Base-by-base conservation (phyloP, 2,888 invertebrate genomes). In the Malachius bipustulatus region DNA sequence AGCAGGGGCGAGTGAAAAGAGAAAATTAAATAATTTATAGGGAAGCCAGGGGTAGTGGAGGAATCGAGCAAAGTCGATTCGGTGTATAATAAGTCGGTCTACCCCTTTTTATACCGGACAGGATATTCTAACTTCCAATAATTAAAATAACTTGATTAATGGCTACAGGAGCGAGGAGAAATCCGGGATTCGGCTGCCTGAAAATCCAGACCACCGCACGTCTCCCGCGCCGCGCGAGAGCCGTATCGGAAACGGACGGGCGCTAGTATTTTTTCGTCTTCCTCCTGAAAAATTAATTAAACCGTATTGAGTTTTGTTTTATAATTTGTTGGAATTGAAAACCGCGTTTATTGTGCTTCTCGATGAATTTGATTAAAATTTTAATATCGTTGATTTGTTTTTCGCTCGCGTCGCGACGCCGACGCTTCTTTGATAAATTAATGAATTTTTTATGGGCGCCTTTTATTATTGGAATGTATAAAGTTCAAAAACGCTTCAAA, bases 321-420 rank as follows among this genome's bases (percentile, higher is more conserved):
- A 48, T 50, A 53, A 53, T 52, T 53, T 51, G 51, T 35, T 39
- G 48, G 46, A 50, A 49, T 48, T 48, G 46, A 50, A 51, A 51
- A 46, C 46, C 39, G 38, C 46, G 45, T 44, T 44, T 44, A 45
- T 47, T 44, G 44, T 47, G 47, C 47, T 48, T 50, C 52, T 54
- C 55, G 51, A 54, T 55, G 52, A 52, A 54, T 56, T 55, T 56
- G 54, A 57, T 57, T 57, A 57, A 56, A 55, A 56, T 54, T 56
- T 55, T 55, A 55, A 56, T 56, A 57, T 53, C 51, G 52, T 54
- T 54, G 53, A 54, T 54, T 55, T 54, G 54, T 50, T 54, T 53
- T 51, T 45, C 40, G n/a, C n/a, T n/a, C n/a, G n/a, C n/a, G 44
- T 45, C 38, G 43, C 39, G 37, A 40, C 36, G 39, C 42, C 4